Base-by-base conservation (phyloP, 2,113 vertebrate genomes). In the Peromyscus californicus region DNA sequence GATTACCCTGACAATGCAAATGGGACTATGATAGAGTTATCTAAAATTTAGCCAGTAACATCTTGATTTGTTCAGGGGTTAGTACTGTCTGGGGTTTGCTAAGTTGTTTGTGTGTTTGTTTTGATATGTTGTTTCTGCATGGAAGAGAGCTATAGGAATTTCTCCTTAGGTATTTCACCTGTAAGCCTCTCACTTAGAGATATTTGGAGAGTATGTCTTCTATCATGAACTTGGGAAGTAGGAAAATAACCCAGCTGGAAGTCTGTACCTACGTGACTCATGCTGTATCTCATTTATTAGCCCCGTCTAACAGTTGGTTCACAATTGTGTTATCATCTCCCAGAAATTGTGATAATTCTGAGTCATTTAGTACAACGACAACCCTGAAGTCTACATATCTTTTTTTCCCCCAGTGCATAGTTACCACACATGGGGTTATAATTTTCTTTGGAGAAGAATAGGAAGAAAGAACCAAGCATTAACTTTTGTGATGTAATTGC, bases 1-100 rank as follows among this genome's bases (percentile, higher is more conserved):
- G 51, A 76, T 91, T 76, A 96, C 70, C 69, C 36, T 69, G 65
- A 42, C 70, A 85, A 51, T 90, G 42, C 63, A 84, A 88, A 85
- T 31, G 26, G 5, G 16, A 65, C 33, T 65, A 31, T 29, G 61
- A 39, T 80, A 74, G 24, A 76, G 22, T 51, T 70, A 93, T 86
- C 80, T 54, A 93, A 72, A 59, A 51, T 61, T 76, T 65, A 93
- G 42, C 51, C 72, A 22, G 36, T 79, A 74, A 69, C 80, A 70
- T 6, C 61, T 89, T 74, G 57, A 61, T 86, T 85, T 57, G 61
- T 76, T 2, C 24, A 45, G 82, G 51, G 5, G 63, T 82, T 85
- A 31, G 16, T 33, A 59, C 31, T 91, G 45, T 22, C 92, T 92
- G 29, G 10, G 26, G 15, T 79, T 96, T 78, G 36, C 72, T 95